Base-by-base conservation (phyloP, 2,888 invertebrate species). In the Laspeyria flexula region DNA sequence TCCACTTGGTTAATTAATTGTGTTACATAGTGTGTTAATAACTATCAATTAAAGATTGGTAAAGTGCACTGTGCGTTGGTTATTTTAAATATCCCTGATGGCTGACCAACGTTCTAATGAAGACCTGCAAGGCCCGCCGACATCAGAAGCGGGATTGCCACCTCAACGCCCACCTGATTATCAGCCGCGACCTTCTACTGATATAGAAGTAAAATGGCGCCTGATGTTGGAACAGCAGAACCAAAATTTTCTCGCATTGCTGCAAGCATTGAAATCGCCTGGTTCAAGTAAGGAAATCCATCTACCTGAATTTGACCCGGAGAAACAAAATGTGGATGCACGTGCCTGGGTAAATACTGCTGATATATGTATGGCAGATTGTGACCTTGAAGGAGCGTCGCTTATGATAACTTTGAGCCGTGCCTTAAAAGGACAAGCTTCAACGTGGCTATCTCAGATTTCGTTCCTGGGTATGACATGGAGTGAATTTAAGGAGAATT, bases 231-330 rank as follows among this genome's bases (percentile, higher is more conserved):
- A 35, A 10, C 35, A 35, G 15, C 35, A 35, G 6, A 35, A 35
- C 15, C 35, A 35, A 10, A 21, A 18, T 21, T 35, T 35, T 35
- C 35, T 35, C 10, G 35, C 35, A 9, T 1, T 35, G 9, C 3
- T 35, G 0, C 21, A 35, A 18, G 21, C 35, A 5, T 21, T 35
- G 21, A 35, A 21, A 11, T 10, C 3, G 5, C 21, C 35, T 2
- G 4, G 3, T n/a, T 9, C 37, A 7, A 37, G 23, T 4, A 11
- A 23, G 1, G n/a, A 35, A 4, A n/a, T 43, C 1, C 12, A 6
- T 5, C 37, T 44, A 30, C 44, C 44, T n/a, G 27, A 27, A 46
- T 50, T 50, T 10, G 35, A 50, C 12, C 43, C 50, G 1, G 44
- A 50, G 0, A 50, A 44, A 13, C 9, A n/a, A 9, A 21, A 39